Conservation (phyloP, 1,140 invertebrate species). For the Sitophilus oryzae region DNA sequence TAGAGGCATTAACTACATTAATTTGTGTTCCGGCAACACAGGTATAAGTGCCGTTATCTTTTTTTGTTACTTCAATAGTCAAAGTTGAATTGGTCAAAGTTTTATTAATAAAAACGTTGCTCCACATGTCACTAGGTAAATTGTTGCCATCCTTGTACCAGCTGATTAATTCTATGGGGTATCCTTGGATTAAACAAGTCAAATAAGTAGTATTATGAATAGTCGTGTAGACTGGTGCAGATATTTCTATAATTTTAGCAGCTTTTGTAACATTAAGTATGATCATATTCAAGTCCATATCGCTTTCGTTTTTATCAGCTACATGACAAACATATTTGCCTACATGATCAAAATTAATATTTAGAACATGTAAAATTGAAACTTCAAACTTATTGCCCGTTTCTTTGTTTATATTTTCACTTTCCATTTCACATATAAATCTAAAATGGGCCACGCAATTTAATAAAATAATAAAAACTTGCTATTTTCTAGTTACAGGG, state of each 20-base stretch:
- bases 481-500: too few species aligned
- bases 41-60: slow-evolving; percentile 62
- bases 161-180: slow-evolving; percentile 50
- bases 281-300: slow-evolving; percentile 37
- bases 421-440: slow-evolving; percentile 41
- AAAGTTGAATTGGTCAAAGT: slow-evolving; percentile 53
- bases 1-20: slow-evolving; percentile 40
- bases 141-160: slow-evolving; percentile 55
- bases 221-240: slow-evolving; percentile 46
- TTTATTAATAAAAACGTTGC: slow-evolving; percentile 49
- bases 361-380: slow-evolving; percentile 40
- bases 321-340: slow-evolving; percentile 49
- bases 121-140: slow-evolving; percentile 44
- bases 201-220: slow-evolving; percentile 47
- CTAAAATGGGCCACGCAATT: slow-evolving; percentile 21
- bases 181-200: slow-evolving; percentile 53
- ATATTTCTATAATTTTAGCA: slow-evolving; percentile 46
- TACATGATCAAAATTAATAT: slow-evolving; percentile 45
- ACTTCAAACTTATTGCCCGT: slow-evolving; percentile 44
- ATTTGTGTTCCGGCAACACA: slow-evolving; percentile 45
- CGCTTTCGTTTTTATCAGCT: slow-evolving; percentile 38
- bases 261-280: slow-evolving; percentile 46
- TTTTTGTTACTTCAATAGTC: slow-evolving; percentile 52
- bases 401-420: slow-evolving; percentile 40
- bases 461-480: background rate